Percentiles rank a stretch among this genome's conserved stretches.
phyloP scores from a whole-genome alignment of 2,113 vertebrate genomes.

The Maccullochella peelii region DNA sequence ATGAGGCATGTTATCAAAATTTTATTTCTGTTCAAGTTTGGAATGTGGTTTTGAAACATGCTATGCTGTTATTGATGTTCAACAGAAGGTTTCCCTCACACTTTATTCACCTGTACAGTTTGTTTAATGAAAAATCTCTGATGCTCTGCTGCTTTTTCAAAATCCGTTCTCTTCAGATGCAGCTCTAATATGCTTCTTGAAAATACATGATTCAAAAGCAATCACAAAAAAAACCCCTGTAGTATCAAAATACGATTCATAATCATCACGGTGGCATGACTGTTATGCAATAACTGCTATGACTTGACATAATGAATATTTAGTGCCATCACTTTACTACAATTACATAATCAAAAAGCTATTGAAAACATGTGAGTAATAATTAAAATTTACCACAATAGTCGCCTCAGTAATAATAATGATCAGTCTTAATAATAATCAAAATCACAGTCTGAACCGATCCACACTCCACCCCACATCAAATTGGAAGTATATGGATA shows the following conservation, averaged over 20 bases:
- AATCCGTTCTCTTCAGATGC: not conserved
- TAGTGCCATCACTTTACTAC: not conserved
- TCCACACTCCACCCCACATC: not conserved
- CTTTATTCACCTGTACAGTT: not conserved
- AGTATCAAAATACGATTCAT: not conserved
- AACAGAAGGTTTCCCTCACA: not conserved
- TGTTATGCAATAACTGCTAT: not conserved
- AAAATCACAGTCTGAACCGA: not conserved
- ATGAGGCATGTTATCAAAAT: slow-evolving; percentile 15
- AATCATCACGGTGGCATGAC: too few relatives aligned
- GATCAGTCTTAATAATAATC: too few relatives aligned
- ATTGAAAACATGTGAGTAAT: not conserved
- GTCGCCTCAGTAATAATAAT: not conserved
- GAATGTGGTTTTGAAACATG: not conserved
- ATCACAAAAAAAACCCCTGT: not conserved
- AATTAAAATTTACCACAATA: not conserved
- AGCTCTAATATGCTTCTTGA: not conserved
- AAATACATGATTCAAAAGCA: not conserved
- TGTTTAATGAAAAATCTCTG: not conserved
- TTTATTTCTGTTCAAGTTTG: not conserved
- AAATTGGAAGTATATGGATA: too few relatives aligned
- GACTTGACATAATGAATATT: not conserved
- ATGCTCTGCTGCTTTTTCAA: not conserved
- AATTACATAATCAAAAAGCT: not conserved
- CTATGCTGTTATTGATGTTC: not conserved